Base-by-base conservation (phyloP, 2,888 invertebrate genomes). In the Ochropleura plecta region DNA sequence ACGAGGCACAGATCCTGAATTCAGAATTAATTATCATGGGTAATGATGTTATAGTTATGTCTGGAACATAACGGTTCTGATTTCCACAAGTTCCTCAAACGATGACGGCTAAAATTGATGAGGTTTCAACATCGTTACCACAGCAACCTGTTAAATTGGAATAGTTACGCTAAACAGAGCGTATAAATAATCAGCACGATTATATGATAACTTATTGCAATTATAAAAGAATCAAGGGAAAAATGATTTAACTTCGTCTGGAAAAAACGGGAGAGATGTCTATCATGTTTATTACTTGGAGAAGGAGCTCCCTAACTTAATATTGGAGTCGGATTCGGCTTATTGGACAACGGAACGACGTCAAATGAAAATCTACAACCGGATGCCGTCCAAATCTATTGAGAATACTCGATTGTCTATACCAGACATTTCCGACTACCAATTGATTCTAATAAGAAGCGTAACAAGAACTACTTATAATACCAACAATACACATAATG, bases 401-500 rank as follows among this genome's bases (percentile, higher is more conserved):
- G 81, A 82, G 85, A 76, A 81, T 85, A 70, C 77, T 82, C 82
- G 8, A 71, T 66, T 62, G 69, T 70, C 68, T 20, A 59, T 51
- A 63, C 57, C 69, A 64, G 82, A 85, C 60, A 40, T 82, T 73
- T 82, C 65, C 51, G 69, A 67, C 48, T 59, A 53, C 60, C 60
- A 85, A 83, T 81, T 83, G 67, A 74, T 78, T 81, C 86, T 65
- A 71, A 87, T 65, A 81, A 81, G 72, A 71, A 53, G 69, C 48
- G 49, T 70, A 64, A 70, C 62, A 76, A 59, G 66, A 75, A 67
- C 66, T 65, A 70, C 77, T 78, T 78, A 76, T 77, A 76, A 78
- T 73, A 79, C 79, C 79, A 65, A 79, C 81, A 87, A 83, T 81
- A 77, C 77, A 53, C 63, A 55, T 76, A 59, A 76, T 78, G 73